phyloP scores from a whole-genome alignment of 2,888 invertebrate species.

The Drosophila pseudotakahashii region DNA sequence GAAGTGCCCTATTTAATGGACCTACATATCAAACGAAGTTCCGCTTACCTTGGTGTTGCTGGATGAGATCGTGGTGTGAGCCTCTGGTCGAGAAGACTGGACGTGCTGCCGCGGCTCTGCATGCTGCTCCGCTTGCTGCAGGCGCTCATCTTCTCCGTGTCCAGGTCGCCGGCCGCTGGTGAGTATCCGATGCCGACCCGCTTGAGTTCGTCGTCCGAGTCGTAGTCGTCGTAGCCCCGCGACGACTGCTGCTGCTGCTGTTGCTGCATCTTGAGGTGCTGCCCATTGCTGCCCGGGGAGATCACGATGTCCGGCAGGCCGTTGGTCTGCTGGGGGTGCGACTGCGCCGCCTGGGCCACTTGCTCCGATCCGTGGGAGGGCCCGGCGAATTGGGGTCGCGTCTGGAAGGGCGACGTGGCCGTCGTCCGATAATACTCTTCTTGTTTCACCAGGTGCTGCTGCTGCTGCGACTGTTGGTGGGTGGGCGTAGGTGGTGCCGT shows the following conservation, averaged over 20 bases:
- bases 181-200: constrained; percentile 91
- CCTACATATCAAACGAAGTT: too few species aligned
- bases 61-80: constrained; percentile 95
- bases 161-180: constrained; percentile 86
- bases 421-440: constrained; percentile 86
- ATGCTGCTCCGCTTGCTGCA: constrained; percentile 96
- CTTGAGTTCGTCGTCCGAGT: constrained; percentile 95
- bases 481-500: constrained; percentile 46
- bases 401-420: constrained; percentile 87
- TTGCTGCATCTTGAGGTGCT: constrained; percentile 66
- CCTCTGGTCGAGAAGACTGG: constrained; percentile 92
- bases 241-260: constrained; percentile 85
- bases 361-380: constrained; percentile 46
- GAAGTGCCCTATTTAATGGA: background rate
- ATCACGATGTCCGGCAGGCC: constrained; percentile 82
- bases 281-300: constrained; percentile 76
- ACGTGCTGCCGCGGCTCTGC: constrained; percentile 96
- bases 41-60: constrained; percentile 91
- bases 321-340: constrained; percentile 53
- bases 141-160: constrained; percentile 89
- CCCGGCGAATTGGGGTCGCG: constrained; percentile 51
- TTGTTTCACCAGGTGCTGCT: constrained; percentile 69
- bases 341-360: constrained; percentile 41
- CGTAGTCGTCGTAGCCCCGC: constrained; percentile 90
- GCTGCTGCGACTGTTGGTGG: constrained; percentile 45